phyloP scores from a whole-genome alignment of 37 sponge, comb jelly and placozoan genomes.

The Halisarca cf. caerulea region DNA sequence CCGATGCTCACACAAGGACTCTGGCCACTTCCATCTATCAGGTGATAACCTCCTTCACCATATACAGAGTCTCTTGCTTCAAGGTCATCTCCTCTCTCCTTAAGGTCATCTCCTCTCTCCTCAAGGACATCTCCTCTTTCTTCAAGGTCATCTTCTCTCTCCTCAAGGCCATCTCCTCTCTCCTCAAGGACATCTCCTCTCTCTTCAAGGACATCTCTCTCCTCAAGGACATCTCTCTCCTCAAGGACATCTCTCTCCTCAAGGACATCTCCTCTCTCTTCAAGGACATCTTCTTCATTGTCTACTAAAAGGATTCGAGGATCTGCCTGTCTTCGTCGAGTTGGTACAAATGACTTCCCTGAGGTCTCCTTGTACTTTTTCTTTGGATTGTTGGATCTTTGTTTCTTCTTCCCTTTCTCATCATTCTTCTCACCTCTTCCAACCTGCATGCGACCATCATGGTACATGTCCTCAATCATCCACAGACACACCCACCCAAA shows the following conservation, averaged over 20 bases:
- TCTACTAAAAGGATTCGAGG: constrained; percentile 28
- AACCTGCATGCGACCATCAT: neutral
- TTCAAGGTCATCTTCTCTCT: neutral
- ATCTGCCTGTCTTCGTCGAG: constrained; percentile 47
- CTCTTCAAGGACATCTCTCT: neutral
- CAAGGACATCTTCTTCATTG: neutral
- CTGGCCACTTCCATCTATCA: too few species aligned
- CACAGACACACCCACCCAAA: neutral
- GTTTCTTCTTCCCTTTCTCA: constrained; percentile 53
- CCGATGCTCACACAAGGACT: too few species aligned
- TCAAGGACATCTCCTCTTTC: neutral
- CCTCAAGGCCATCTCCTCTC: neutral
- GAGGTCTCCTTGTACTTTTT: constrained; percentile 49
- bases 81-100: neutral
- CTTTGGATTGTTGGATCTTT: constrained; percentile 64
- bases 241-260: neutral
- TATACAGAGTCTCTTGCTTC: neutral
- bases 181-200: neutral
- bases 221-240: too few species aligned
- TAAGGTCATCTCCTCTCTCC: neutral
- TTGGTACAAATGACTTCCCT: constrained; percentile 14
- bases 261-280: neutral
- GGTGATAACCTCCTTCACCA: too few species aligned
- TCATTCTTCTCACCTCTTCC: neutral
- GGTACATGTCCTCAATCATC: neutral